These are phyloP conservation scores for Ricordea florida DNA, from an alignment of 92 coral and sea anemone genomes.

Conservation along the genomic window DNA sequence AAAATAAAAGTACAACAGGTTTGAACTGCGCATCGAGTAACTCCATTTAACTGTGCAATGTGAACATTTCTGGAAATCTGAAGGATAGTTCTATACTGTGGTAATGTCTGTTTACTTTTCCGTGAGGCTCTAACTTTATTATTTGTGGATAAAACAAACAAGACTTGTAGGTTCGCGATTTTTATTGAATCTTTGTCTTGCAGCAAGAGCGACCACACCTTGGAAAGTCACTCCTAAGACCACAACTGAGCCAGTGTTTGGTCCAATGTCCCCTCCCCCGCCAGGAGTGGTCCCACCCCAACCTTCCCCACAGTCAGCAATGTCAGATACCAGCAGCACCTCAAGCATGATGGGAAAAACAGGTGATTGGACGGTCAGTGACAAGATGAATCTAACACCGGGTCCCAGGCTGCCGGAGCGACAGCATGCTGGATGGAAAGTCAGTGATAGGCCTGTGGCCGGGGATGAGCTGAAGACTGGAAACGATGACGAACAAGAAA, in stretches of 20 bases:
- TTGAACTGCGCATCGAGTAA: too few species aligned
- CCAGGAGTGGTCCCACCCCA: constrained; percentile 64
- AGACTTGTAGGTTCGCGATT: background rate
- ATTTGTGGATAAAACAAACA: background rate
- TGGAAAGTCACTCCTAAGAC: constrained; percentile 88
- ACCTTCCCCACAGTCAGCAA: constrained; percentile 83
- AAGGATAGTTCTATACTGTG: too few species aligned
- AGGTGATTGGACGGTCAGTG: constrained; percentile 92
- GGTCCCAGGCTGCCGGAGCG: constrained; percentile 96
- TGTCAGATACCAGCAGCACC: constrained; percentile 79
- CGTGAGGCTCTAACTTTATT: too few species aligned
- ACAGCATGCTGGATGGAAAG: constrained; percentile 99
- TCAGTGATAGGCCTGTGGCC: constrained; percentile 43
- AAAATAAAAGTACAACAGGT: too few species aligned
- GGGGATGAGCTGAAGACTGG: constrained; percentile 9
- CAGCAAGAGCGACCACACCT: constrained; percentile 83
- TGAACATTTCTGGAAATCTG: too few species aligned
- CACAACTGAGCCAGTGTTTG: constrained; percentile 54
- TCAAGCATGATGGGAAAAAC: constrained; percentile 89
- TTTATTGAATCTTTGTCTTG: background rate
- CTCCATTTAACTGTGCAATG: too few species aligned
- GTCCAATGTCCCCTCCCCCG: constrained; percentile 92
- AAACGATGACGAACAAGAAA: constrained; percentile 1
- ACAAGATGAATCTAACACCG: constrained; percentile 59
- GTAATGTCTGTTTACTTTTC: too few species aligned